These are phyloP conservation scores for Zaprionus vittiger DNA, from an alignment of 1,140 invertebrate species.

Conservation along the genomic window DNA sequence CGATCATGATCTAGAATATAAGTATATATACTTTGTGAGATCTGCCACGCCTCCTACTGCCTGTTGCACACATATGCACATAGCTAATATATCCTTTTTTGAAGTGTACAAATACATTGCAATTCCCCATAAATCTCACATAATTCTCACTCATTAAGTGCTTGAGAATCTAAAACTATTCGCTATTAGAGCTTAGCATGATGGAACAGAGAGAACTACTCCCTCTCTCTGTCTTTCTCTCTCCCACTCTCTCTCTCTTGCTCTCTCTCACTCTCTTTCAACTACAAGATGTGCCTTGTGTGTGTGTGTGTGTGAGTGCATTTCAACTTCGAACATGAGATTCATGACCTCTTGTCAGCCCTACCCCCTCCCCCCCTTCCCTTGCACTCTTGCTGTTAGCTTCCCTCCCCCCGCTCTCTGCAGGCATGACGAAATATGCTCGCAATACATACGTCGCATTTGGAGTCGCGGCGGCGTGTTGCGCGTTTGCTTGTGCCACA, in stretches of 20 bases:
- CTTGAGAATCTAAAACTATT: too few relatives aligned
- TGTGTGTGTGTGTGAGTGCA: constrained; percentile 9
- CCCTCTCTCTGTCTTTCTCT: too few relatives aligned
- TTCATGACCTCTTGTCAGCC: constrained; percentile 10
- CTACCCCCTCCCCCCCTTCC: background rate
- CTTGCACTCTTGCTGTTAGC: background rate
- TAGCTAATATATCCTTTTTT: too few relatives aligned
- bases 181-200: too few relatives aligned
- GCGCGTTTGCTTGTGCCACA: constrained; percentile 34
- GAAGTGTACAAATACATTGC: too few relatives aligned
- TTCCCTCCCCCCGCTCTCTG: background rate
- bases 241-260: background rate
- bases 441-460: constrained; percentile 17
- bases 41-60: too few relatives aligned
- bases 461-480: constrained; percentile 11
- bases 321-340: constrained; percentile 8
- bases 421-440: background rate
- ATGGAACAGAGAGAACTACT: too few relatives aligned
- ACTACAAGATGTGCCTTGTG: background rate
- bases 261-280: background rate
- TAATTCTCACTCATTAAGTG: too few relatives aligned
- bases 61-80: too few relatives aligned
- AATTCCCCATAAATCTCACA: too few relatives aligned
- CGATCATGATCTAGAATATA: too few relatives aligned
- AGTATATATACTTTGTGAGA: too few relatives aligned